Conservation (phyloP, 2,113 vertebrate genomes). For the Brienomyrus brachyistius region DNA sequence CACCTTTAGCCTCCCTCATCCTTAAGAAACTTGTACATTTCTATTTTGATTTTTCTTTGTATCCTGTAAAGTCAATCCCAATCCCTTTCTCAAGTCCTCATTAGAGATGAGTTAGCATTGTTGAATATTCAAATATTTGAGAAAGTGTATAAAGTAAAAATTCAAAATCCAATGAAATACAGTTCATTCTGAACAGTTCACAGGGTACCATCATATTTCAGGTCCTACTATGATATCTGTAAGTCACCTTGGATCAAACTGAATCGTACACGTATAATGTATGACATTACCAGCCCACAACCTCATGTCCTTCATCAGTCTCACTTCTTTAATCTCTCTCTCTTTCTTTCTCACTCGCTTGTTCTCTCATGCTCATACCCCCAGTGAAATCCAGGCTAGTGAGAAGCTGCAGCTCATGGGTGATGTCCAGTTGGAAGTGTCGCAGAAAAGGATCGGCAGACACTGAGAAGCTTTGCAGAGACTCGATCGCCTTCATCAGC, state of each 20-base stretch:
- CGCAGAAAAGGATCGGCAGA: constrained; percentile 77
- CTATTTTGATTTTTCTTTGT: too few relatives aligned
- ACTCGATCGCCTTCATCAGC: constrained; percentile 77
- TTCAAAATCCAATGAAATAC: too few relatives aligned
- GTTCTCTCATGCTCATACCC: constrained; percentile 57
- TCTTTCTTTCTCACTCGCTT: background rate
- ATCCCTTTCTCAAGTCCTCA: too few relatives aligned
- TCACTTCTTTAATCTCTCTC: background rate
- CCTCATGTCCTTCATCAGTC: background rate
- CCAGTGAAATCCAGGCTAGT: constrained; percentile 81
- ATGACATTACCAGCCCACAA: background rate
- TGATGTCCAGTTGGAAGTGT: constrained; percentile 79
- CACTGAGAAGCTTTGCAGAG: constrained; percentile 78
- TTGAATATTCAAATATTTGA: too few relatives aligned
- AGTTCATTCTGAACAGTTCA: background rate
- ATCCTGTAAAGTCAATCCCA: too few relatives aligned
- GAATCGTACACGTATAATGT: background rate
- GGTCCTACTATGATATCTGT: background rate
- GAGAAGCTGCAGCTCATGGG: constrained; percentile 81
- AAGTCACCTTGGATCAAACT: background rate
- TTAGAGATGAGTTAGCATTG: too few relatives aligned
- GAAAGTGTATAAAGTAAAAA: too few relatives aligned
- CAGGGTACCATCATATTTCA: background rate
- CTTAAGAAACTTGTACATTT: too few relatives aligned
- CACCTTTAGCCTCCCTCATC: too few relatives aligned